These are phyloP conservation scores for Tinea pellionella DNA, from an alignment of 2,888 invertebrate genomes.

Conservation along the genomic window DNA sequence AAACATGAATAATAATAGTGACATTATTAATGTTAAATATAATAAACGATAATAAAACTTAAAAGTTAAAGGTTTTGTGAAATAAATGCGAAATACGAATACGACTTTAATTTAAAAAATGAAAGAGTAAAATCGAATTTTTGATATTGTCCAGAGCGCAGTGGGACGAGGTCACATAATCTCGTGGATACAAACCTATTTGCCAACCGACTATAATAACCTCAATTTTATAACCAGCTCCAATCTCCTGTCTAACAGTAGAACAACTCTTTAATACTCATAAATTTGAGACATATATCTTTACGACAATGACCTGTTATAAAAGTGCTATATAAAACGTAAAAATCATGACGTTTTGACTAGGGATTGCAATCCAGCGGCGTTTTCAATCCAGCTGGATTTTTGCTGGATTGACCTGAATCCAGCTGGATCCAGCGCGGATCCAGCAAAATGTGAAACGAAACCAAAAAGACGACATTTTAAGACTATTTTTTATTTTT, in stretches of 20 bases:
- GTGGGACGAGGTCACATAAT: neutral
- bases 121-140: neutral
- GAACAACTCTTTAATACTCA: neutral
- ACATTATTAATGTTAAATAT: no score
- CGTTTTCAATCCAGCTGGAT: no score
- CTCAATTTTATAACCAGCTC: neutral
- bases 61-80: neutral
- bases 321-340: neutral
- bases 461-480: no score
- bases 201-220: neutral
- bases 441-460: no score
- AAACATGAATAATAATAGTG: no score
- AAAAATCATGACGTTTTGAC: neutral
- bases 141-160: neutral
- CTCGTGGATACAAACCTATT: neutral
- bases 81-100: neutral
- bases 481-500: no score
- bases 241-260: neutral
- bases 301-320: neutral
- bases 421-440: no score
- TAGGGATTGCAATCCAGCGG: no score
- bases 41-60: neutral
- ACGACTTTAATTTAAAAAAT: neutral
- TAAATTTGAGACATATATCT: neutral
- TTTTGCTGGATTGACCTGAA: no score